phyloP scores from a whole-genome alignment of 2,113 vertebrate genomes.

The Eudorcas thomsonii region DNA sequence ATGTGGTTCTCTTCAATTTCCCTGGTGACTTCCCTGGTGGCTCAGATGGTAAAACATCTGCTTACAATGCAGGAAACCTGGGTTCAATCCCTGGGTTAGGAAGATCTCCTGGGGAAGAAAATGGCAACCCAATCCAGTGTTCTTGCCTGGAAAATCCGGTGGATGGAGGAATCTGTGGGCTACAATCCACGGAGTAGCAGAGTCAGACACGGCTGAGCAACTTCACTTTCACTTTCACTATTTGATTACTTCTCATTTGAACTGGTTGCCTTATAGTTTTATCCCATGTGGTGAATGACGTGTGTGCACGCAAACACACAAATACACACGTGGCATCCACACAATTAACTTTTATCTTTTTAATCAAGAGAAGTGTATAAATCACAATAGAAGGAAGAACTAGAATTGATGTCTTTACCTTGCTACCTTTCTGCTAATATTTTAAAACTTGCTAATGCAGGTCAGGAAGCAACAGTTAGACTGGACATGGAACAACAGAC shows the following conservation, averaged over 20 bases:
- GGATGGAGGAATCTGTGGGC: too few relatives aligned
- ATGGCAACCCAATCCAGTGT: neutral
- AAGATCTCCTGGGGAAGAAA: neutral
- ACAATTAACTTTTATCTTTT: neutral
- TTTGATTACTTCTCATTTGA: neutral
- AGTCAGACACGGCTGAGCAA: fast-evolving
- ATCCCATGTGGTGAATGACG: neutral
- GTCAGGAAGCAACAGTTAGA: too few relatives aligned
- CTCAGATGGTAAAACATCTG: neutral
- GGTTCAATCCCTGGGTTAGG: neutral
- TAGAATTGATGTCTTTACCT: neutral
- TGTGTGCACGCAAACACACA: too few relatives aligned
- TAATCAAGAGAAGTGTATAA: neutral
- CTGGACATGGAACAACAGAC: too few relatives aligned
- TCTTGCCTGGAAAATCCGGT: neutral
- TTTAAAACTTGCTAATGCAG: neutral
- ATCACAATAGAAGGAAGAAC: neutral
- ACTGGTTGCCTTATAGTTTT: neutral
- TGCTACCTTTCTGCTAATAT: neutral
- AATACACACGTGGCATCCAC: fast-evolving
- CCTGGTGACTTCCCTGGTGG: neutral
- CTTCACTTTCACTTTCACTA: neutral
- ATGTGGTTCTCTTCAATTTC: neutral
- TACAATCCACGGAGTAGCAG: neutral
- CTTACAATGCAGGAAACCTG: neutral